These are phyloP conservation scores for Actinernus sp. DNA, from an alignment of 92 coral and sea anemone species.

Conservation along the genomic window DNA sequence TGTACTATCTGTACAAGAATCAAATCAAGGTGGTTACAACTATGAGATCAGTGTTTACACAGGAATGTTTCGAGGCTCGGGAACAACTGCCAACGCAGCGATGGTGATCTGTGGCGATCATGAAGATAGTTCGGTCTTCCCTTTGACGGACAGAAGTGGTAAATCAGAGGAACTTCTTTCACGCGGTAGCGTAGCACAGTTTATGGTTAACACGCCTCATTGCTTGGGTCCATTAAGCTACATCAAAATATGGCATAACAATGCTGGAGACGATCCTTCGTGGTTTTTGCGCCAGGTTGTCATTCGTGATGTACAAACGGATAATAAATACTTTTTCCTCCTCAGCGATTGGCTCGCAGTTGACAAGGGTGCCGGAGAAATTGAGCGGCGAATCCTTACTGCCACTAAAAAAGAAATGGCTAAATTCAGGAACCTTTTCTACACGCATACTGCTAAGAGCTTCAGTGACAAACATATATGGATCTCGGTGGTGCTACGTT, in stretches of 20 bases:
- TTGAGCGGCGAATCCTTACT: slow-evolving; percentile 56
- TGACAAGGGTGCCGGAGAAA: slow-evolving; percentile 78
- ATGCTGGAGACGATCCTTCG: slow-evolving; percentile 73
- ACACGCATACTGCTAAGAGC: slow-evolving; percentile 18
- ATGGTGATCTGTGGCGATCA: slow-evolving; percentile 67
- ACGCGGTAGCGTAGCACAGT: slow-evolving; percentile 67
- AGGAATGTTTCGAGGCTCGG: slow-evolving; percentile 78
- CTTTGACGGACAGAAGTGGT: slow-evolving; percentile 54
- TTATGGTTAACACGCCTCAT: slow-evolving; percentile 54
- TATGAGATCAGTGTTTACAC: slow-evolving; percentile 85
- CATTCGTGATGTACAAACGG: slow-evolving; percentile 67
- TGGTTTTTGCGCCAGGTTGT: slow-evolving; percentile 77
- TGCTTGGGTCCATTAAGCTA: slow-evolving; percentile 70
- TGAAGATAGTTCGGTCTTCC: slow-evolving; percentile 61
- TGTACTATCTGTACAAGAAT: neutral
- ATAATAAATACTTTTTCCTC: slow-evolving; percentile 68
- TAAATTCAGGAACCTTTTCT: slow-evolving; percentile 73
- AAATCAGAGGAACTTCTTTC: slow-evolving; percentile 43
- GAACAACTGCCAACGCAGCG: slow-evolving; percentile 86
- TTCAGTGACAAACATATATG: slow-evolving; percentile 77
- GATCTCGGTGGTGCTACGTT: slow-evolving; percentile 79
- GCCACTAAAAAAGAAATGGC: slow-evolving; percentile 67
- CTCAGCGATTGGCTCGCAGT: slow-evolving; percentile 88
- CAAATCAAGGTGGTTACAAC: slow-evolving; percentile 31
- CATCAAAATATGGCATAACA: slow-evolving; percentile 87